Percentiles rank a stretch among this genome's conserved stretches.
phyloP scores from a whole-genome alignment of 2,113 vertebrate genomes.

The Crotalus horridus region DNA sequence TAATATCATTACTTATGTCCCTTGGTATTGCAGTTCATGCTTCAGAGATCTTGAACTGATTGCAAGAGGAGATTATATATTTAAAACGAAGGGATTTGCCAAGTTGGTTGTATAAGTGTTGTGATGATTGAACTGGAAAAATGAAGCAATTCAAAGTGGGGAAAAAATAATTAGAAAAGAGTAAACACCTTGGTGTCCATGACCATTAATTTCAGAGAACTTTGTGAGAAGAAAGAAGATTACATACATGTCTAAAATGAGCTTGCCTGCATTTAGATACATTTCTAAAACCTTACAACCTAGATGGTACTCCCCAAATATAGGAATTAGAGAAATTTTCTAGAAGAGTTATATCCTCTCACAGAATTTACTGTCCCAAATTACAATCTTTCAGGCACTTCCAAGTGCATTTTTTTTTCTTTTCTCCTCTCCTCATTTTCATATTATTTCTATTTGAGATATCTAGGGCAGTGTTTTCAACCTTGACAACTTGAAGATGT shows the following conservation, averaged over 20 bases:
- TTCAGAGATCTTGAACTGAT: constrained; percentile 9
- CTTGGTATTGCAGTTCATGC: constrained; percentile 7
- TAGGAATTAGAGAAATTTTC: not conserved
- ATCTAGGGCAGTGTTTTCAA: not conserved
- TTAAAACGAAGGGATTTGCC: not conserved
- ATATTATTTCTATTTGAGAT: not conserved
- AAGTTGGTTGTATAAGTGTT: not conserved
- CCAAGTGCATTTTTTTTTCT: not conserved
- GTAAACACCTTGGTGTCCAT: not conserved
- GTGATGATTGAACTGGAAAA: not conserved
- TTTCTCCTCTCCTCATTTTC: not conserved
- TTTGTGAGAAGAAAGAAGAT: not conserved
- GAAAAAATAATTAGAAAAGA: not conserved
- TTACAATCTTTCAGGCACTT: not conserved
- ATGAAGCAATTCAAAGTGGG: not conserved
- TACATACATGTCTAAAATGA: not conserved
- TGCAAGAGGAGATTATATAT: not conserved
- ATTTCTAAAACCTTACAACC: not conserved
- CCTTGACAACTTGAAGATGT: not conserved
- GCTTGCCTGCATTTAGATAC: not conserved
- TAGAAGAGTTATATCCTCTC: not conserved
- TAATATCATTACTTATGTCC: not conserved
- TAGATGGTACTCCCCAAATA: not conserved
- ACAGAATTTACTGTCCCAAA: not conserved
- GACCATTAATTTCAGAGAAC: not conserved